These are phyloP conservation scores for Sycophila texana DNA, from an alignment of 2,888 invertebrate genomes.

Conservation along the genomic window DNA sequence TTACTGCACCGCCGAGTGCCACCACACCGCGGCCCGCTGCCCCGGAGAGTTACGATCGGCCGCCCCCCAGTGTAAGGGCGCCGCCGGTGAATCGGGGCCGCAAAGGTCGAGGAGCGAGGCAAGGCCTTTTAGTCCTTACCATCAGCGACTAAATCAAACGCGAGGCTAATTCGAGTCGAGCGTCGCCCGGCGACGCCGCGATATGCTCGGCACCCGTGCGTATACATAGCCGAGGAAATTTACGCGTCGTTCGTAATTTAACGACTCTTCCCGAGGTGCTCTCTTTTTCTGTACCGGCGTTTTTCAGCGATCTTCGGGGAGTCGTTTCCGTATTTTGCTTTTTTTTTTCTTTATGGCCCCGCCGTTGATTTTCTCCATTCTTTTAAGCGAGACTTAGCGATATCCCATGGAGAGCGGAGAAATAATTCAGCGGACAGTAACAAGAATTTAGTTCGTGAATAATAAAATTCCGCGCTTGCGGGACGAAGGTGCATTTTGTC, in stretches of 20 bases:
- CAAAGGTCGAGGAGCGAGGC: constrained; percentile 29
- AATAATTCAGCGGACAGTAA: too few species aligned
- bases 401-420: neutral
- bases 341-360: too few species aligned
- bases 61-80: neutral
- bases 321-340: neutral
- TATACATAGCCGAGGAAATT: neutral
- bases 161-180: neutral
- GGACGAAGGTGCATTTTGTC: neutral
- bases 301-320: constrained; percentile 39
- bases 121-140: neutral
- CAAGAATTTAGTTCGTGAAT: too few species aligned
- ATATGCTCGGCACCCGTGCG: neutral
- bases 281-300: neutral
- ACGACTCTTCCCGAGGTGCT: neutral
- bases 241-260: constrained; percentile 10
- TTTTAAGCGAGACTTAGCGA: too few species aligned
- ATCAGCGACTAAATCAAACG: constrained; percentile 1
- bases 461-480: neutral
- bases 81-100: neutral
- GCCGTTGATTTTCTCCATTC: too few species aligned
- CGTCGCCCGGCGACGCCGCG: neutral
- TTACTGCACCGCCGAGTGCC: constrained; percentile 54
- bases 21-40: constrained; percentile 29
- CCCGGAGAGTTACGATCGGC: constrained; percentile 35